A percentile compares a stretch with the other conserved stretches of the same genome.
Conservation (phyloP, 2,797 vertebrate genomes). For the Cynopterus sphinx region DNA sequence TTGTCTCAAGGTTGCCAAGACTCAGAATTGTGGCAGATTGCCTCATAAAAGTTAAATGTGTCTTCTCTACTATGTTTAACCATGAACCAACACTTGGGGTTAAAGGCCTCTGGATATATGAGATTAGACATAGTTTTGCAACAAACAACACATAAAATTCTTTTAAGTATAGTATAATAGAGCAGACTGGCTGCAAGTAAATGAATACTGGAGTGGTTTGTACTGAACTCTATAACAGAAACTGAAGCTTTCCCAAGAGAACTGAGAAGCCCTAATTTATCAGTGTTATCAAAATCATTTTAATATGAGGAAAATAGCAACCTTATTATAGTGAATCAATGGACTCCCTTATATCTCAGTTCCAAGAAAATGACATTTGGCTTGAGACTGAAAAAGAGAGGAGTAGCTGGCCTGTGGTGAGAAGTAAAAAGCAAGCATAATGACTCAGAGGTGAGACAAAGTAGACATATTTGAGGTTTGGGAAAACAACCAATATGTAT, state of each 20-base stretch:
- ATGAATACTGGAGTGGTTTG: background rate
- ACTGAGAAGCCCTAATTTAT: background rate
- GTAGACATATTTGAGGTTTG: background rate
- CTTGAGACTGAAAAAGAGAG: background rate
- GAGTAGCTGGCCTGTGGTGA: background rate
- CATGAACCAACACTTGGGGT: background rate
- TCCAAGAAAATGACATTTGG: background rate
- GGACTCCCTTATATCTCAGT: background rate
- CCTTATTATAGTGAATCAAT: background rate
- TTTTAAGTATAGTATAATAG: background rate
- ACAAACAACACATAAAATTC: background rate
- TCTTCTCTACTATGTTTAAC: background rate
- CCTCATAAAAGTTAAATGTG: background rate
- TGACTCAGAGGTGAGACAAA: too few relatives aligned
- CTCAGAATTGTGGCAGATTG: background rate
- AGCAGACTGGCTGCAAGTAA: background rate
- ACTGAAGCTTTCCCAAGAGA: background rate
- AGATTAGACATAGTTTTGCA: background rate
- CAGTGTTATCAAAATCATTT: background rate
- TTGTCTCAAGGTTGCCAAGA: background rate
- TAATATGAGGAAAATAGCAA: background rate
- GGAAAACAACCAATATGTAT: fast-evolving
- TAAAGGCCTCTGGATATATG: background rate
- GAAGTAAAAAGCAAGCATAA: background rate
- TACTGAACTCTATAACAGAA: background rate